Evolutionary conservation across 2,113 vertebrate genomes (phyloP).

Genomic region (Gobio gobio): DNA sequence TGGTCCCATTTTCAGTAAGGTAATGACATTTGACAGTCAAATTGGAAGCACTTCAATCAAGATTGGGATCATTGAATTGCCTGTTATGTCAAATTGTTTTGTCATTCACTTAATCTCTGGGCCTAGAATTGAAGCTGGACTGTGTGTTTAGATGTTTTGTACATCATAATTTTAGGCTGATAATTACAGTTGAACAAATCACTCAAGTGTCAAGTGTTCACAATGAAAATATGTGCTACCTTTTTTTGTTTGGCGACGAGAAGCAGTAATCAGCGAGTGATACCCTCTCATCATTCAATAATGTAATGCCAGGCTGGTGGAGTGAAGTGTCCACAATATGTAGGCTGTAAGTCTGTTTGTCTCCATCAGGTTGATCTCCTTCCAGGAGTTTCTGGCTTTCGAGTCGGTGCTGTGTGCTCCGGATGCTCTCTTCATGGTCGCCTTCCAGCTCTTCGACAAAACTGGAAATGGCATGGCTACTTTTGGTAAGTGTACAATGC

Average conservation of each 20-base stretch:
- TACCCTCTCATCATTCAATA: conserved; percentile 57
- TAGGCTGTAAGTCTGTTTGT: conserved; percentile 49
- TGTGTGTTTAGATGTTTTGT: conserved; percentile 58
- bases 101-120: conserved; percentile 58
- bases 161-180: conserved; percentile 61
- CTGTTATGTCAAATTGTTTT: conserved; percentile 65
- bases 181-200: conserved; percentile 61
- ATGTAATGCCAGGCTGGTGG: conserved; percentile 49
- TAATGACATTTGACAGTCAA: conserved; percentile 72
- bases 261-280: conserved; percentile 61
- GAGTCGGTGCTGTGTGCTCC: conserved; percentile 87
- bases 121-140: conserved; percentile 53
- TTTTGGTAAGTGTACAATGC: conserved; percentile 78
- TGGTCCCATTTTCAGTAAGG: conserved; percentile 64
- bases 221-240: conserved; percentile 59
- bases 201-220: conserved; percentile 62
- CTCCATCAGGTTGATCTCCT: conserved; percentile 84
- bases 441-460: conserved; percentile 91
- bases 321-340: conserved; percentile 44
- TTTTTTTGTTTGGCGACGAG: conserved; percentile 56
- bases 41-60: conserved; percentile 68
- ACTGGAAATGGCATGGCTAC: conserved; percentile 84
- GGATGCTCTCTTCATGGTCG: conserved; percentile 85
- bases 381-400: conserved; percentile 89
- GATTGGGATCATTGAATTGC: conserved; percentile 68